Conservation (phyloP, 2,888 invertebrate species). For the Sarcophaga caerulescens region DNA sequence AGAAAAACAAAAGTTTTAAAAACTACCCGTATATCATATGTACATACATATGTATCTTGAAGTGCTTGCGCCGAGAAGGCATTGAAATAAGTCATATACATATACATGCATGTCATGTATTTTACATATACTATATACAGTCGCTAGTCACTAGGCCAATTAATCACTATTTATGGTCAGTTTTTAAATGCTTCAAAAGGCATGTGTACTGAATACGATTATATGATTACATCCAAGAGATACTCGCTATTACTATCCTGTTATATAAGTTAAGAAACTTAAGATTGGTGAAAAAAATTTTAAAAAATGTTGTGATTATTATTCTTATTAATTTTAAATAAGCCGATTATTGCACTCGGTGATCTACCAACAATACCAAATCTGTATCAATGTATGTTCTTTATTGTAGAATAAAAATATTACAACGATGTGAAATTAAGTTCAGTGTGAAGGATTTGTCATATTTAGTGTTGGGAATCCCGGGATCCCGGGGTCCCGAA, state of each 20-base stretch:
- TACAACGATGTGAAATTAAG: not conserved
- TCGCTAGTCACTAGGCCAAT: conserved; percentile 60
- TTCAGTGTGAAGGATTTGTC: too few relatives aligned
- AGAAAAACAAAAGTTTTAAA: conserved; percentile 25
- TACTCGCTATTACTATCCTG: too few relatives aligned
- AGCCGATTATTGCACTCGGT: conserved; percentile 37
- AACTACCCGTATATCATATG: conserved; percentile 11
- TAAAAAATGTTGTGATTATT: too few relatives aligned
- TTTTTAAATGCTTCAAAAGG: conserved; percentile 55
- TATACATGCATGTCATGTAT: not conserved
- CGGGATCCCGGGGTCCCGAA: too few relatives aligned
- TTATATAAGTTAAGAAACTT: too few relatives aligned
- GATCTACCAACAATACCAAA: too few relatives aligned
- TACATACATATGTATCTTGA: not conserved
- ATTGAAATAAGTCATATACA: conserved; percentile 65
- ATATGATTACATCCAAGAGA: too few relatives aligned
- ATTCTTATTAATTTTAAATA: too few relatives aligned
- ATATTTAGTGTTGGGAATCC: too few relatives aligned
- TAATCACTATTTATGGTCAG: conserved; percentile 67
- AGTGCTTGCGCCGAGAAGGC: conserved; percentile 28
- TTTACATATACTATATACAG: too few relatives aligned
- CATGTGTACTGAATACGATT: not conserved
- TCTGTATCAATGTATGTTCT: too few relatives aligned
- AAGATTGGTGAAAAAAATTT: too few relatives aligned
- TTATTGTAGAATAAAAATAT: not conserved